These are phyloP conservation scores for Holacanthus passer DNA, from an alignment of 2,113 vertebrate species.

Conservation along the genomic window DNA sequence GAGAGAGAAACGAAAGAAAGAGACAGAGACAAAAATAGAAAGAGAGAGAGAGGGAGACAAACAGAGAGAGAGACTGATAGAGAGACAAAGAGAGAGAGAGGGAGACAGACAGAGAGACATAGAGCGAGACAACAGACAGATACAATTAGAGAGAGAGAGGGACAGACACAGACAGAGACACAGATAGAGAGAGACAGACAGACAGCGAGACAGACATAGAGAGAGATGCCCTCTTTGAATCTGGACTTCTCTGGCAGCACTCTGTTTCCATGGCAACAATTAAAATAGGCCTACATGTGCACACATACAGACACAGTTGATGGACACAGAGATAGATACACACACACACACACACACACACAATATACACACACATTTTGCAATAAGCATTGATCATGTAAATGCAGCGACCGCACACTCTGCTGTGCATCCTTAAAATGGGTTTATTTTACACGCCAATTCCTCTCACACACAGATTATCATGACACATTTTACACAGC, in stretches of 20 bases:
- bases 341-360: conserved; percentile 26
- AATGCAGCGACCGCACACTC: conserved; percentile 34
- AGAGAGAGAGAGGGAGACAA: conserved; percentile 55
- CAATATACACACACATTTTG: conserved; percentile 36
- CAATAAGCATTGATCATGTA: conserved; percentile 61
- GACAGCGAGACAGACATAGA: conserved; percentile 49
- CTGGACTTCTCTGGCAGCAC: conserved; percentile 84
- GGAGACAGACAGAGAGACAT: conserved; percentile 45
- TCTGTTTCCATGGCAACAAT: conserved; percentile 89
- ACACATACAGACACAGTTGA: conserved; percentile 71
- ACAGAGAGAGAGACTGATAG: conserved; percentile 24
- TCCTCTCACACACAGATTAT: conserved; percentile 42
- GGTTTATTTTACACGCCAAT: conserved; percentile 33
- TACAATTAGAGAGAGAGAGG: conserved; percentile 52
- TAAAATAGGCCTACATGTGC: conserved; percentile 84
- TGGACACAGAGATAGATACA: conserved; percentile 75
- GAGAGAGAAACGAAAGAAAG: conserved; percentile 50
- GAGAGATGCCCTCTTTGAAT: conserved; percentile 81
- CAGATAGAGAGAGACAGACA: conserved; percentile 32
- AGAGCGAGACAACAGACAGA: conserved; percentile 30
- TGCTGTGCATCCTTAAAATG: conserved; percentile 31
- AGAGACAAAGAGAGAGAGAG: conserved; percentile 7
- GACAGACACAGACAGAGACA: conserved; percentile 53
- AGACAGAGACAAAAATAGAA: conserved; percentile 49
- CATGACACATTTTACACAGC: conserved; percentile 20